phyloP scores from a whole-genome alignment of 2,888 invertebrate genomes.

The Lepeophtheirus nordmannii region DNA sequence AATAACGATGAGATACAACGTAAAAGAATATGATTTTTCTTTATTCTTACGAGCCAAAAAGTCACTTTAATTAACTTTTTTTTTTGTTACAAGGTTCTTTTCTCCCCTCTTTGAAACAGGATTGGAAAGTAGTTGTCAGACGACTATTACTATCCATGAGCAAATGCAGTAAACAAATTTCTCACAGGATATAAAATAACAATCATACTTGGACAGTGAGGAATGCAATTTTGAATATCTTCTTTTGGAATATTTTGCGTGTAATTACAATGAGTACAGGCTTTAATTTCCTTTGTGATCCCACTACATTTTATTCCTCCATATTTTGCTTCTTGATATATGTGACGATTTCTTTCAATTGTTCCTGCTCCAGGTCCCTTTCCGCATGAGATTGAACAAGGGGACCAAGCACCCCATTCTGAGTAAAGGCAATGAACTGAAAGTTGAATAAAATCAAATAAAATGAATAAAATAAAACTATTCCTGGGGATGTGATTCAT shows the following conservation, averaged over 20 bases:
- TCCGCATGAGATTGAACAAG: not conserved
- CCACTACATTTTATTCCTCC: constrained; percentile 6
- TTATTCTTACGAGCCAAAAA: no score
- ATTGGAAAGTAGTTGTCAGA: no score
- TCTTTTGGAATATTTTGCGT: not conserved
- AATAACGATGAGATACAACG: no score
- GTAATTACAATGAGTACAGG: not conserved
- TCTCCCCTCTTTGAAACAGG: no score
- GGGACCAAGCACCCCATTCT: constrained; percentile 7
- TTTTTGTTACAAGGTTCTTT: no score
- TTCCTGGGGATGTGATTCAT: no score
- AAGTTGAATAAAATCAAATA: not conserved
- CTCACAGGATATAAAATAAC: not conserved
- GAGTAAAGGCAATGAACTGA: constrained; percentile 14
- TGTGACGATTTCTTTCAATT: constrained; percentile 1
- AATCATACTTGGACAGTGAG: not conserved
- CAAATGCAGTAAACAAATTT: no score
- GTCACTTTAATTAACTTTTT: no score
- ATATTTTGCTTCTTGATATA: constrained; percentile 14
- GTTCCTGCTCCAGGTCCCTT: constrained; percentile 10
- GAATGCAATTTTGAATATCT: not conserved
- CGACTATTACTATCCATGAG: no score
- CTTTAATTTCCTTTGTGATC: not conserved
- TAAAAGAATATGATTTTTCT: no score
- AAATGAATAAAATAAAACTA: no score